Conservation (phyloP, 2,888 invertebrate species). For the Ellobium chinense region DNA sequence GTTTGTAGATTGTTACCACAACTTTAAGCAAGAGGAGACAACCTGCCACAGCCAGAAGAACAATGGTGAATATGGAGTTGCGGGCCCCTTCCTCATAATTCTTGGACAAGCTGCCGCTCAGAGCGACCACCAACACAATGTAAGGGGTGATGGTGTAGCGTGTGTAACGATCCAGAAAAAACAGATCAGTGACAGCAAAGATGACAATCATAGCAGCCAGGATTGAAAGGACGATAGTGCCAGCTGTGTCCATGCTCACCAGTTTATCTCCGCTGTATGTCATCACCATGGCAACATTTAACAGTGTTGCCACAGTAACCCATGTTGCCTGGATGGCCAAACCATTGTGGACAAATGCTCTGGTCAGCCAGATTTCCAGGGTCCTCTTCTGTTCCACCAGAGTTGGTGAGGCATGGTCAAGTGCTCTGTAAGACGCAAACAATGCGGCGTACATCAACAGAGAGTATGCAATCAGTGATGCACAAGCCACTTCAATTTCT, state of each 20-base stretch:
- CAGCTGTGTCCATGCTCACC: conserved; percentile 50
- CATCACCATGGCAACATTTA: conserved; percentile 72
- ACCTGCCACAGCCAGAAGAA: conserved; percentile 56
- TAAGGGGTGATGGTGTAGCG: conserved; percentile 76
- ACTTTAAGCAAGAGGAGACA: conserved; percentile 50
- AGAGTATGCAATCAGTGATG: background rate
- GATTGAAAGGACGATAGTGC: conserved; percentile 64
- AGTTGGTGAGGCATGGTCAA: conserved; percentile 48
- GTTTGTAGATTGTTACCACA: conserved; percentile 53
- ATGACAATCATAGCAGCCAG: conserved; percentile 61
- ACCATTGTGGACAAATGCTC: conserved; percentile 73
- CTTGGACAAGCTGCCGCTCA: conserved; percentile 66
- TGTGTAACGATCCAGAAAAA: conserved; percentile 68
- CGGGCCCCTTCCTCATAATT: conserved; percentile 61
- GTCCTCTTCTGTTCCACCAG: conserved; percentile 58
- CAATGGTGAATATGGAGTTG: conserved; percentile 66
- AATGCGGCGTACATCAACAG: background rate
- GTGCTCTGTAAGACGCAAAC: conserved; percentile 6
- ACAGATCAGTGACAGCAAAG: conserved; percentile 70
- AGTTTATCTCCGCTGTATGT: conserved; percentile 52
- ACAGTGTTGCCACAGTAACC: conserved; percentile 71
- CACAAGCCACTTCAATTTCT: conserved; percentile 35
- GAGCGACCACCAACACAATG: conserved; percentile 68
- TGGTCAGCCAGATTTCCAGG: conserved; percentile 70
- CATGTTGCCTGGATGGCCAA: conserved; percentile 74